These are phyloP conservation scores for Diabrotica undecimpunctata DNA, from an alignment of 1,140 invertebrate genomes.

Conservation along the genomic window DNA sequence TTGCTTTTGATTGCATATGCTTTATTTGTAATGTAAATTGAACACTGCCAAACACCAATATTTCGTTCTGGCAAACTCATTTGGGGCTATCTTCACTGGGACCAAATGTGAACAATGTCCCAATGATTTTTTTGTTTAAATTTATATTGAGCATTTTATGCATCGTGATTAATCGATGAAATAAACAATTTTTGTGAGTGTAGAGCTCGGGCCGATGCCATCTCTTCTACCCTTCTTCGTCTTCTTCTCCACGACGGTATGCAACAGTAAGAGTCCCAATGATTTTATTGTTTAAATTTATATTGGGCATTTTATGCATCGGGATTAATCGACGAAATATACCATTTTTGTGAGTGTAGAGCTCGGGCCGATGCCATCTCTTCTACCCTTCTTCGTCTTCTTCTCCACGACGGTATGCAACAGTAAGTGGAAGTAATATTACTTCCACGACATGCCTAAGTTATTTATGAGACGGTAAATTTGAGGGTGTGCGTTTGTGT, in stretches of 20 bases:
- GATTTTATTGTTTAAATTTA: no score
- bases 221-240: constrained; percentile 34
- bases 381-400: constrained; percentile 34
- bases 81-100: no score
- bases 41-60: no score
- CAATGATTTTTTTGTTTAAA: no score
- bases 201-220: background rate
- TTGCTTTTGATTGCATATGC: no score
- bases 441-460: constrained; percentile 42
- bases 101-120: no score
- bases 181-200: background rate
- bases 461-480: constrained; percentile 42
- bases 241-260: constrained; percentile 29
- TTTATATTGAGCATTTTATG: no score
- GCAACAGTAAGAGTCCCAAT: constrained; percentile 42
- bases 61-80: no score
- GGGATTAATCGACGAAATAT: no score
- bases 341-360: background rate
- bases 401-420: constrained; percentile 34
- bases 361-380: constrained; percentile 13
- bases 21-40: no score
- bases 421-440: constrained; percentile 42
- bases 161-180: no score
- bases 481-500: constrained; percentile 35
- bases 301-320: no score